Conservation (phyloP, 2,797 vertebrate species). For the Catharus ustulatus region DNA sequence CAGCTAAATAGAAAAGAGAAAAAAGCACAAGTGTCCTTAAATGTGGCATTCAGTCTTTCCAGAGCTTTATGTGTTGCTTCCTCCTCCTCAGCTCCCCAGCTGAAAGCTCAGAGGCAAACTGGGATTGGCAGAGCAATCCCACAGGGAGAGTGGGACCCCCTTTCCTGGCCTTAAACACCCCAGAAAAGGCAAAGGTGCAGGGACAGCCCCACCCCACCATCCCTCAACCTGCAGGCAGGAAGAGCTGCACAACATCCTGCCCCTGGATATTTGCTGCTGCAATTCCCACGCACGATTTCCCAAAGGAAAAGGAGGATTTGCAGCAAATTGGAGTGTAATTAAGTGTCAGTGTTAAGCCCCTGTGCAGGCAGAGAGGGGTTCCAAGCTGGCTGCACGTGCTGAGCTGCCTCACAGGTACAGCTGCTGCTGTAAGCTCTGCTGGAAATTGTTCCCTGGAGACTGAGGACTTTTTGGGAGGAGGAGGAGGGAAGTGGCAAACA, state of each 20-base stretch:
- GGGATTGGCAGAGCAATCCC: neutral
- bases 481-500: neutral
- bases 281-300: neutral
- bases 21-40: constrained; percentile 41
- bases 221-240: neutral
- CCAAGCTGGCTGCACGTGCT: neutral
- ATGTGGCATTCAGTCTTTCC: constrained; percentile 3
- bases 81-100: neutral
- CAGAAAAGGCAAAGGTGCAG: neutral
- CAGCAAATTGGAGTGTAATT: neutral
- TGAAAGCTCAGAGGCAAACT: neutral
- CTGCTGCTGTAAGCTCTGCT: neutral
- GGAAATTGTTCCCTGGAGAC: neutral
- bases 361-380: neutral
- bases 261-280: neutral
- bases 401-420: neutral
- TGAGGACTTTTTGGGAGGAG: neutral
- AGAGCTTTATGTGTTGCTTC: neutral
- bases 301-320: neutral
- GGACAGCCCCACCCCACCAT: neutral
- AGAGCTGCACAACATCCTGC: neutral
- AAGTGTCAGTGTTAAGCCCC: neutral
- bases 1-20: constrained; percentile 41
- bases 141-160: neutral
- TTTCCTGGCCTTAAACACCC: neutral